phyloP scores from a whole-genome alignment of 2,797 vertebrate species.

The Lutjanus argentimaculatus region DNA sequence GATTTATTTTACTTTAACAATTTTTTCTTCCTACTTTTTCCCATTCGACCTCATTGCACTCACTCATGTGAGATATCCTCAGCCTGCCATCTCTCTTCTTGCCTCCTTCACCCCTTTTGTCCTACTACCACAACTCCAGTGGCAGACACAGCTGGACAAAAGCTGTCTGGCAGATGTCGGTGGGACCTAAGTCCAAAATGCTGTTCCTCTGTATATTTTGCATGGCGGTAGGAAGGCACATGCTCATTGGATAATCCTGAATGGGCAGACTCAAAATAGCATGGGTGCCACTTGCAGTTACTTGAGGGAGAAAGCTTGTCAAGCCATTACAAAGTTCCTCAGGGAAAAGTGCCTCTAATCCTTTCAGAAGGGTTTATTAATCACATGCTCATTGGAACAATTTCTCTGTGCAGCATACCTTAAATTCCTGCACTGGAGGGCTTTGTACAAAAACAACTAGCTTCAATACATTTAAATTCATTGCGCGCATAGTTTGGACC shows the following conservation, averaged over 20 bases:
- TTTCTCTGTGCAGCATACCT: conserved; percentile 72
- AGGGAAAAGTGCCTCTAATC: conserved; percentile 76
- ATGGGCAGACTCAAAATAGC: conserved; percentile 69
- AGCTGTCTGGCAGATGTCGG: conserved; percentile 87
- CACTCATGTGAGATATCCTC: conserved; percentile 28
- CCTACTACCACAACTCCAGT: conserved; percentile 54
- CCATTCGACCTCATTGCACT: conserved; percentile 28
- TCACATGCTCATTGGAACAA: conserved; percentile 78
- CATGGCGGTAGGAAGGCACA: conserved; percentile 73
- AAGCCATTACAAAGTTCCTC: conserved; percentile 63
- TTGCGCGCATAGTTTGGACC: conserved; percentile 34
- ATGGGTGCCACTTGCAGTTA: conserved; percentile 63
- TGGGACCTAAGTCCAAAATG: conserved; percentile 75
- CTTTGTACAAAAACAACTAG: conserved; percentile 64
- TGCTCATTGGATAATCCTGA: conserved; percentile 68
- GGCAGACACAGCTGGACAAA: conserved; percentile 79
- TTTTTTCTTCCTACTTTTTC: conserved; percentile 29
- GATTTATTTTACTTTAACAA: conserved; percentile 18
- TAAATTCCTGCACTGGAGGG: conserved; percentile 70
- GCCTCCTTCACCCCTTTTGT: conserved; percentile 41
- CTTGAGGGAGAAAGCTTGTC: conserved; percentile 61
- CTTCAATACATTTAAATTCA: conserved; percentile 59
- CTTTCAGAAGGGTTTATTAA: conserved; percentile 79
- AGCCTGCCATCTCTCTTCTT: conserved; percentile 36
- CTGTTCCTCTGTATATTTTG: conserved; percentile 83